Base-by-base conservation (phyloP, 2,113 vertebrate genomes). In the Rhea pennata region DNA sequence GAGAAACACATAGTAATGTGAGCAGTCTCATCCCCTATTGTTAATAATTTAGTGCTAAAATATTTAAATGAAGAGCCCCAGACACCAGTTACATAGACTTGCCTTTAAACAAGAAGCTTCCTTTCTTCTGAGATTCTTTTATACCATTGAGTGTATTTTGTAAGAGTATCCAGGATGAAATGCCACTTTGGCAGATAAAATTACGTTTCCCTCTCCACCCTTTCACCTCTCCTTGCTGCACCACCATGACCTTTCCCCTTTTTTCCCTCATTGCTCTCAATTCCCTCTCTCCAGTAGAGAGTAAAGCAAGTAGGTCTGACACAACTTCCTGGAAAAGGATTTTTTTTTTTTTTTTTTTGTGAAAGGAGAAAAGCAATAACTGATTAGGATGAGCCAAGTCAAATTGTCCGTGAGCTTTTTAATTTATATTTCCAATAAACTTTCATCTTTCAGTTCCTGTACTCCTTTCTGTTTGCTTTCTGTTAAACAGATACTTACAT, bases 401-500 rank as follows among this genome's bases (percentile, higher is more conserved):
- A 65, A 40, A 24, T 22, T 36, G 40, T 75, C 29, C 42, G 29
- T 64, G 46, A 40, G 33, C 8, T 64, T 50, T 79, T 40, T 27
- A 65, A 12, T 79, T 50, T 27, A 15, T 39, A 11, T 53, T 79
- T 53, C n/a, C 50, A 79, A 53, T 21, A 20, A 36, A 27, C 27
- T 54, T 87, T 36, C 21, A 1, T 94, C 36, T 82, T 53, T 23
- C 12, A 24, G 4, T 62, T 88, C 7, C 29, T 64, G 4, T 1
- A 0, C 23, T 69, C 9, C 17, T 58, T 78, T 62, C 64, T 23
- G 1, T 59, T 70, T 59, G 33, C 8, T 85, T 87, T 85, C 27
- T 65, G 14, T 10, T 59, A 0, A 0, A 61, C 12, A 42, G 3
- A 39, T 50, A 12, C 9, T 42, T 20, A 15, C 12, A 22, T 24